A percentile compares a stretch with the other conserved stretches of the same genome.
Evolutionary conservation across 2,113 vertebrate species (phyloP).

Genomic region (Capreolus pygargus): DNA sequence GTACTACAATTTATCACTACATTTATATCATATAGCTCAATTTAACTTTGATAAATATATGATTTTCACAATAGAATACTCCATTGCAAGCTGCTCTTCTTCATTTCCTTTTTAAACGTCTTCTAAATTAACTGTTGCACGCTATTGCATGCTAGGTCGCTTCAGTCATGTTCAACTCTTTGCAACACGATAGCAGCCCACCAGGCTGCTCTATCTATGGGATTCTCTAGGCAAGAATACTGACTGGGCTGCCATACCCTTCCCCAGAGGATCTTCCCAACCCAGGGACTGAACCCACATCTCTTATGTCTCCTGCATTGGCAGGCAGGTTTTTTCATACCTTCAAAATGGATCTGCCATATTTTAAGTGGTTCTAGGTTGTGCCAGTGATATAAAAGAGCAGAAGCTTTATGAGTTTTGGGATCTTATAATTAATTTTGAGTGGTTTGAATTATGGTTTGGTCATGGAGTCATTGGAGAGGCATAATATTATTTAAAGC

Average conservation of each 20-base stretch:
- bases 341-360: neutral
- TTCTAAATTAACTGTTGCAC: neutral
- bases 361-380: neutral
- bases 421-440: conserved; percentile 28
- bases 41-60: neutral
- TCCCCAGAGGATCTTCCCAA: neutral
- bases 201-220: neutral
- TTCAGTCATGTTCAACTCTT: neutral
- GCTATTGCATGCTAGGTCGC: neutral
- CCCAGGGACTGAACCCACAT: neutral
- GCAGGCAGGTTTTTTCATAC: neutral
- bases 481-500: conserved; percentile 57
- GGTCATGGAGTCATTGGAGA: conserved; percentile 46
- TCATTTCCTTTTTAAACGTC: neutral
- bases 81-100: neutral
- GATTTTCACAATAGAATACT: neutral
- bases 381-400: neutral
- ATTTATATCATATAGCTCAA: neutral
- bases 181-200: neutral
- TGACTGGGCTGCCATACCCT: neutral
- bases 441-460: conserved; percentile 15
- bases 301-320: neutral
- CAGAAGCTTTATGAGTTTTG: neutral
- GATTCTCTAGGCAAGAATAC: neutral
- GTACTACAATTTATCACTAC: neutral